phyloP scores from a whole-genome alignment of 2,888 invertebrate species.

The Hyles lineata region DNA sequence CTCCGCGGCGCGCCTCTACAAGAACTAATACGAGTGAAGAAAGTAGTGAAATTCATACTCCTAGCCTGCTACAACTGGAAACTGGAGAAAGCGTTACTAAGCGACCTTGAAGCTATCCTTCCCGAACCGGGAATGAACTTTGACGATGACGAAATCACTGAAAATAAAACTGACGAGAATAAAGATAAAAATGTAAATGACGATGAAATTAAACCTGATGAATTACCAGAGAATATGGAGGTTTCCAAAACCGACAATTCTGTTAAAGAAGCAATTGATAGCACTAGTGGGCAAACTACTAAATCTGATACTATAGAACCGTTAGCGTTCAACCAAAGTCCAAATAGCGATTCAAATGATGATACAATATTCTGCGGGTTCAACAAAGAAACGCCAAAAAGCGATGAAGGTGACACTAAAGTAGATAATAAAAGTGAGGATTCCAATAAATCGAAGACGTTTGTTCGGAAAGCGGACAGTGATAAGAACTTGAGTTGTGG shows the following conservation, averaged over 20 bases:
- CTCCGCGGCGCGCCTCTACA: constrained; percentile 89
- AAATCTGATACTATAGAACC: neutral
- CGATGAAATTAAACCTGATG: neutral
- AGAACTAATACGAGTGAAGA: constrained; percentile 93
- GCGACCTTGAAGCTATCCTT: constrained; percentile 89
- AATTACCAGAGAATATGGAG: neutral
- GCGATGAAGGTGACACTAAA: neutral
- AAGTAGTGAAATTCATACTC: constrained; percentile 91
- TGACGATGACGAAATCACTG: constrained; percentile 54
- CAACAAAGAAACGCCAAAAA: neutral
- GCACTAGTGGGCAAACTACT: neutral
- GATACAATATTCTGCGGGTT: constrained; percentile 29
- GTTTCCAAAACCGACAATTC: neutral
- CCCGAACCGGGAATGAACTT: constrained; percentile 76
- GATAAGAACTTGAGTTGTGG: constrained; percentile 76
- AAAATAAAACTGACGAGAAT: constrained; percentile 35
- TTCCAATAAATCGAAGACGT: constrained; percentile 57
- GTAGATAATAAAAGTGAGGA: constrained; percentile 40
- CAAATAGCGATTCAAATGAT: constrained; percentile 33
- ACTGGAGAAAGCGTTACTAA: constrained; percentile 95
- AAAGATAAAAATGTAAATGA: constrained; percentile 33
- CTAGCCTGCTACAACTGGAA: constrained; percentile 96
- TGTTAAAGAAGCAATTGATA: neutral
- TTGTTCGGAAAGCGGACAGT: constrained; percentile 65
- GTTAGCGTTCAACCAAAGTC: constrained; percentile 34